Evolutionary conservation across 2,113 vertebrate species (phyloP), one percentile per base, ranked within the genome.

Genomic region (Leptodactylus fuscus): DNA sequence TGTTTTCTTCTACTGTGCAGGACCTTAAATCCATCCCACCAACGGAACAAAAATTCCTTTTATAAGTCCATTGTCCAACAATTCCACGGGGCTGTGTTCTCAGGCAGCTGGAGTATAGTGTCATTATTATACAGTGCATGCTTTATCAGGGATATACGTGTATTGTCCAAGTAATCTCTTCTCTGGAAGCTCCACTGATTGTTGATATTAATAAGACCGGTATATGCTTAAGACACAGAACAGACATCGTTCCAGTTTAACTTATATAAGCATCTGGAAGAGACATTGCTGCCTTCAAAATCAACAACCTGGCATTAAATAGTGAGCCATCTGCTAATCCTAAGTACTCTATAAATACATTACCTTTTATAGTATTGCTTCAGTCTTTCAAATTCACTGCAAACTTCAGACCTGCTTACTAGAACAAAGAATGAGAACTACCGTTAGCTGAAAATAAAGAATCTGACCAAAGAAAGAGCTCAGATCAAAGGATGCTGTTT

Each of bases 361-460:
- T 86, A 24, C 62, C 84, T 86, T 86, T 86, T 86, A 81, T 86
- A 86, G 83, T 86, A 86, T 71, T 70, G 62, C 81, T 88, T 84
- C 87, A 86, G 78, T 88, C 81, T 89, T 86, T 85, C 41, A 89
- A 90, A 90, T 85, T 74, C 84, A 81, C 71, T 81, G 88, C 73
- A 81, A 86, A 87, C 85, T 88, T 87, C 87, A 83, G 87, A 89
- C 78, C 0, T 12, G 55, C 85, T 83, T 89, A 80, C 83, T 74
- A 87, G 15, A 83, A 87, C 38, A 67, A 38, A 87, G 81, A 83
- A 71, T 85, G 84, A 90, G 88, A 89, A 67, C 86, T 90, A 87
- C 44, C 71, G 55, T 53, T 38, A 88, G 75, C 86, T 73, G 88
- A 87, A 87, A 88, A 81, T 24, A 58, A 79, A 89, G 74, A 87